These are phyloP conservation scores for Bergia sp. DNA, from an alignment of 92 coral and sea anemone genomes.

Conservation along the genomic window DNA sequence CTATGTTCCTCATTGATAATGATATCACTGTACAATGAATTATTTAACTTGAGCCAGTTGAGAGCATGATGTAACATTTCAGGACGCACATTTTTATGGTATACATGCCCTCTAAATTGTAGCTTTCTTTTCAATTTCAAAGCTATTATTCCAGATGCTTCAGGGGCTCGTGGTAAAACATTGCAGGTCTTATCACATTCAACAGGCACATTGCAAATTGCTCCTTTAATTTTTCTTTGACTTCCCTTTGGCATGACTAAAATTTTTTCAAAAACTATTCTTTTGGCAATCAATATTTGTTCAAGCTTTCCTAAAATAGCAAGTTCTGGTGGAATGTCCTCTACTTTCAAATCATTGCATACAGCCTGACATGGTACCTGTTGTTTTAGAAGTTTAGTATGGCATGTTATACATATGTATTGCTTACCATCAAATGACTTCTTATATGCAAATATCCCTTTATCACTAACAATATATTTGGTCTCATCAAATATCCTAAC, in stretches of 20 bases:
- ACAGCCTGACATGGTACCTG: conserved; percentile 65
- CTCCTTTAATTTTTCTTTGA: conserved; percentile 67
- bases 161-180: conserved; percentile 72
- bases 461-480: conserved; percentile 30
- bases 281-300: conserved; percentile 65
- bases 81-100: conserved; percentile 64
- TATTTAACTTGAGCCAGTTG: conserved; percentile 51
- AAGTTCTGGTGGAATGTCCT: conserved; percentile 69
- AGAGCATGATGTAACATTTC: conserved; percentile 44
- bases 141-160: conserved; percentile 64
- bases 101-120: conserved; percentile 78
- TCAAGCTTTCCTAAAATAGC: conserved; percentile 64
- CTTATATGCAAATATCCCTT: conserved; percentile 21
- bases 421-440: conserved; percentile 42
- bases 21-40: conserved; percentile 58
- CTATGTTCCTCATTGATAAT: conserved; percentile 22
- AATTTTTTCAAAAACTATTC: conserved; percentile 72
- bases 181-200: conserved; percentile 73
- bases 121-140: conserved; percentile 62
- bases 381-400: conserved; percentile 45
- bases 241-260: conserved; percentile 65
- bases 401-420: conserved; percentile 46
- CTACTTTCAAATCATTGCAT: conserved; percentile 46
- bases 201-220: conserved; percentile 81
- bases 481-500: conserved; percentile 30